A percentile compares a stretch with the other conserved stretches of the same genome.
phyloP scores from a whole-genome alignment of 2,113 vertebrate genomes.

The Chaetodon auriga region DNA sequence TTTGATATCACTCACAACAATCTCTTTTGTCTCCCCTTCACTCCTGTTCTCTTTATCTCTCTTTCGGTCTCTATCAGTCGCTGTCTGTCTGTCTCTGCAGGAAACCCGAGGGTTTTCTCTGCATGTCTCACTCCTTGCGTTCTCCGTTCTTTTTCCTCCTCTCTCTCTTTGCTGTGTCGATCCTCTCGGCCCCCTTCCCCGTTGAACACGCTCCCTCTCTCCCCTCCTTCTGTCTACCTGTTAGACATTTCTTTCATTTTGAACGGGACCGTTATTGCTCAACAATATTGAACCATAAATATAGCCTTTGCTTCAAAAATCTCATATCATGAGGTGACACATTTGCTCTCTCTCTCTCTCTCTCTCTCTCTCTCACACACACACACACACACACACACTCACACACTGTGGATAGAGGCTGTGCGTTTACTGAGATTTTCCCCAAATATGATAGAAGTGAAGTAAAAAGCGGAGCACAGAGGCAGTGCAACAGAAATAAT shows the following conservation, averaged over 20 bases:
- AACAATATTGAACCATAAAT: slow-evolving; percentile 35
- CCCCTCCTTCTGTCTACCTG: slow-evolving; percentile 7
- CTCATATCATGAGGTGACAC: slow-evolving; percentile 29
- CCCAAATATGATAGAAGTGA: neutral
- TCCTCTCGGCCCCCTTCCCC: neutral
- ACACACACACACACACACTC: neutral
- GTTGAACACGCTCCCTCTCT: neutral
- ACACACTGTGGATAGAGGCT: neutral
- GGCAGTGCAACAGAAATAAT: neutral
- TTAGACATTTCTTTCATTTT: slow-evolving; percentile 40
- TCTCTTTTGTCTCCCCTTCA: slow-evolving; percentile 25
- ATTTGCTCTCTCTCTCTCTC: neutral
- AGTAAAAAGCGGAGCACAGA: neutral
- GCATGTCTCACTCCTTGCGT: neutral
- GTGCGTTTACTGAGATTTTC: neutral
- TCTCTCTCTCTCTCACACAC: neutral
- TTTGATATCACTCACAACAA: slow-evolving; percentile 23
- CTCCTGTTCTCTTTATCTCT: neutral
- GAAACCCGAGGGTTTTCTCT: slow-evolving; percentile 19
- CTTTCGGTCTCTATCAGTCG: slow-evolving; percentile 26
- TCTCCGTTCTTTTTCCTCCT: neutral
- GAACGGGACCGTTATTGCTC: slow-evolving; percentile 37
- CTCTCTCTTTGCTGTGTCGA: neutral
- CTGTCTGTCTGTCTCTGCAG: slow-evolving; percentile 14
- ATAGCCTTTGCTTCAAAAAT: slow-evolving; percentile 34